Evolutionary conservation across 2,113 vertebrate species (phyloP).

Genomic region (Siniperca chuatsi): DNA sequence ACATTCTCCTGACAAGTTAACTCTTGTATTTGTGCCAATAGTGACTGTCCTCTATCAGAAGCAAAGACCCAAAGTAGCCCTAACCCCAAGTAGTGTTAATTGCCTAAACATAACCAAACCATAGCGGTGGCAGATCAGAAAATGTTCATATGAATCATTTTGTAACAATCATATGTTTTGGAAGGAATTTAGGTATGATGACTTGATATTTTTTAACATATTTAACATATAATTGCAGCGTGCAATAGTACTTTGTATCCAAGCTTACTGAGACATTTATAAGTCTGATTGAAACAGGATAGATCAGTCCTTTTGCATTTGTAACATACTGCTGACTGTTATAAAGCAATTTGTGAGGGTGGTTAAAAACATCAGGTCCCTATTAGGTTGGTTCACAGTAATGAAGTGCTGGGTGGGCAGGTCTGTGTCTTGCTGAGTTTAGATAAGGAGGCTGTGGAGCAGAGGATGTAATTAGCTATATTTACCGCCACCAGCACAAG

Average conservation of each 20-base stretch:
- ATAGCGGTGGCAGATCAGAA: neutral
- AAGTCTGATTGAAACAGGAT: neutral
- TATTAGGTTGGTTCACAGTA: slow-evolving; percentile 75
- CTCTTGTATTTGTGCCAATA: neutral
- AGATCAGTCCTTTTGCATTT: slow-evolving; percentile 33
- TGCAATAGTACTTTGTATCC: neutral
- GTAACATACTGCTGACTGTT: slow-evolving; percentile 59
- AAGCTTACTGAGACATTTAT: neutral
- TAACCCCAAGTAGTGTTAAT: neutral
- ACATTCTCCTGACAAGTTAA: neutral
- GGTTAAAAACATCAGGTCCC: slow-evolving; percentile 61
- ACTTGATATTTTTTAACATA: neutral
- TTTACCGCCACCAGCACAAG: slow-evolving; percentile 73
- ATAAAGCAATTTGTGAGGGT: slow-evolving; percentile 69
- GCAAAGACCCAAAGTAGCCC: neutral
- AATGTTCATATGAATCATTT: neutral
- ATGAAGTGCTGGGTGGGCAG: slow-evolving; percentile 82
- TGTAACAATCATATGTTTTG: neutral
- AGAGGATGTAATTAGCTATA: slow-evolving; percentile 83
- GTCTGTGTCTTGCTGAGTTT: slow-evolving; percentile 81
- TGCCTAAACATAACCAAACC: neutral
- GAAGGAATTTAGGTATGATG: neutral
- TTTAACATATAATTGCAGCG: neutral
- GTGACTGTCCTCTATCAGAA: neutral
- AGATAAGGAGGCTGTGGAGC: slow-evolving; percentile 81